Conservation (phyloP, 1,140 invertebrate genomes). For the Caenorhabditis briggsae region DNA sequence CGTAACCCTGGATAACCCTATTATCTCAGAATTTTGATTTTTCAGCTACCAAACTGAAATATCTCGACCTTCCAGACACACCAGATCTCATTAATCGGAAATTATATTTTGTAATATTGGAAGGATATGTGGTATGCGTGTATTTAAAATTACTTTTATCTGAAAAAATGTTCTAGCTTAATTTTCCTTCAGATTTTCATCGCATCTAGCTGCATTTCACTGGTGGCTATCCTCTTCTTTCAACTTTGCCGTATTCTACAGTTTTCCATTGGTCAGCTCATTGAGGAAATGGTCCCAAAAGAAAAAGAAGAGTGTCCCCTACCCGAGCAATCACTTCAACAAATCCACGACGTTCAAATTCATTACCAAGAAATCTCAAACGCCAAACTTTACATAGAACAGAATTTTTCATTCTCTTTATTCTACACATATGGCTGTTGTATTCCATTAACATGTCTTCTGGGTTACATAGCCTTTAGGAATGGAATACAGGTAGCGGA, state of each 20-base stretch:
- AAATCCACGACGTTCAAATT: constrained; percentile 62
- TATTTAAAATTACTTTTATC: no score
- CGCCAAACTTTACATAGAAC: constrained; percentile 54
- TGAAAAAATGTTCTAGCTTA: no score
- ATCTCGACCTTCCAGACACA: constrained; percentile 51
- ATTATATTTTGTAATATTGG: constrained; percentile 55
- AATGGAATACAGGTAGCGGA: constrained; percentile 23
- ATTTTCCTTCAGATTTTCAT: constrained; percentile 58
- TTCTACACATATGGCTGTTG: constrained; percentile 62
- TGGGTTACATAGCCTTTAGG: constrained; percentile 55
- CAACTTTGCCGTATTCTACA: constrained; percentile 58
- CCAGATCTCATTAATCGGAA: constrained; percentile 59
- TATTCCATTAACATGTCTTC: constrained; percentile 57
- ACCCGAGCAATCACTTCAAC: constrained; percentile 59
- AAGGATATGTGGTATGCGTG: constrained; percentile 59
- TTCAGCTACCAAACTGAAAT: constrained; percentile 56
- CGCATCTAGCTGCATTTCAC: constrained; percentile 55
- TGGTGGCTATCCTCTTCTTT: constrained; percentile 59
- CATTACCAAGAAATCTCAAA: constrained; percentile 63
- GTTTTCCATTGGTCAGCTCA: constrained; percentile 36
- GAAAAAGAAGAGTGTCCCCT: constrained; percentile 62
- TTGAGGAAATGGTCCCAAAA: constrained; percentile 60
- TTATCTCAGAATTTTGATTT: neutral
- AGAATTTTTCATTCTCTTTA: constrained; percentile 60
- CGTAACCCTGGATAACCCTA: neutral